These are phyloP conservation scores for Oreochromis aureus DNA, from an alignment of 2,113 vertebrate species.

Conservation along the genomic window DNA sequence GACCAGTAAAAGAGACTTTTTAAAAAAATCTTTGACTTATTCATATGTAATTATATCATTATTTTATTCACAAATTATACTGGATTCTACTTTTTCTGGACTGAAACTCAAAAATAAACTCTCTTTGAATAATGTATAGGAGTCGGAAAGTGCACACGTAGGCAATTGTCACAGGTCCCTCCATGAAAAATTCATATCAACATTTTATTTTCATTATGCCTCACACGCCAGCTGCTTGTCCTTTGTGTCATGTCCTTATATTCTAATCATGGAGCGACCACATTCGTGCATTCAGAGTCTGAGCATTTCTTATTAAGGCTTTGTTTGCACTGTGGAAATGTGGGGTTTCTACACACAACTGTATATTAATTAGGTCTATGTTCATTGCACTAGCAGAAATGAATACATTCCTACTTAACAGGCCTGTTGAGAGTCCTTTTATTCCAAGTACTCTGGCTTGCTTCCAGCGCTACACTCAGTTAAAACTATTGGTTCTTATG, in stretches of 20 bases:
- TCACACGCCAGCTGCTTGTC: constrained; percentile 37
- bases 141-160: constrained; percentile 45
- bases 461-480: neutral
- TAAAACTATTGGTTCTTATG: neutral
- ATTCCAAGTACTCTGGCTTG: neutral
- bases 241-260: constrained; percentile 53
- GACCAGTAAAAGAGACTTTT: neutral
- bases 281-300: constrained; percentile 10
- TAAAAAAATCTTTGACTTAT: neutral
- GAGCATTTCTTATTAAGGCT: neutral
- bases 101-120: constrained; percentile 36
- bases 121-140: constrained; percentile 62
- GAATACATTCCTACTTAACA: neutral
- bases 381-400: neutral
- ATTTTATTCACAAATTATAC: constrained; percentile 37
- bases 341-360: neutral
- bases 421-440: neutral
- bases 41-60: constrained; percentile 24
- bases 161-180: constrained; percentile 62
- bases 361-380: neutral
- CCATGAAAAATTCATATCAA: constrained; percentile 69
- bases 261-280: constrained; percentile 26
- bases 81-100: constrained; percentile 10
- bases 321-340: constrained; percentile 15
- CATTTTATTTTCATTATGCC: constrained; percentile 62